A percentile compares a stretch with the other conserved stretches of the same genome.
Conservation (phyloP, 2,888 invertebrate species). For the Agrilus cyanescens region DNA sequence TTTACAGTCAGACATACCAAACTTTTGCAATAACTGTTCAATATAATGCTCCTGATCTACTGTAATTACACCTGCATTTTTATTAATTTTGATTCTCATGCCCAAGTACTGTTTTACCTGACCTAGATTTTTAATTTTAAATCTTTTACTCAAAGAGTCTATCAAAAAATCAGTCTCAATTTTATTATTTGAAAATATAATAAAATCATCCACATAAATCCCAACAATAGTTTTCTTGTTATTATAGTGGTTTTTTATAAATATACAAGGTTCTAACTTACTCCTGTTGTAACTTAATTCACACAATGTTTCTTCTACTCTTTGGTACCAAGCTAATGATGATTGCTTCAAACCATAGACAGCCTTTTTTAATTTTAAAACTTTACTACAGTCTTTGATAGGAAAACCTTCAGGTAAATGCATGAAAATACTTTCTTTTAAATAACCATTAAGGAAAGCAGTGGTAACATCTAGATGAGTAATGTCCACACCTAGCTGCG, state of each 20-base stretch:
- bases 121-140: constrained; percentile 19
- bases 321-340: constrained; percentile 6
- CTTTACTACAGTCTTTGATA: neutral
- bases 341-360: constrained; percentile 8
- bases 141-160: too few species aligned
- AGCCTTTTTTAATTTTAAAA: constrained; percentile 6
- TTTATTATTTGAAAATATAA: constrained; percentile 8
- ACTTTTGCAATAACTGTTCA: constrained; percentile 12
- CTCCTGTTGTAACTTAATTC: constrained; percentile 8
- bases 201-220: constrained; percentile 7
- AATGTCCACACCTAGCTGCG: too few species aligned
- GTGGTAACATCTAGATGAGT: too few species aligned
- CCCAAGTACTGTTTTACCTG: constrained; percentile 15
- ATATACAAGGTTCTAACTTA: constrained; percentile 7
- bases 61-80: constrained; percentile 9
- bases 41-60: constrained; percentile 16
- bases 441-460: too few species aligned
- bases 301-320: too few species aligned
- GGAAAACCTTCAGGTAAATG: constrained; percentile 8
- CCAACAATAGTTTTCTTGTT: constrained; percentile 1
- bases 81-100: constrained; percentile 12
- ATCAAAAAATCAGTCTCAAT: too few species aligned
- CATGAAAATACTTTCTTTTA: too few species aligned
- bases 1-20: constrained; percentile 15
- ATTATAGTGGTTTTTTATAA: constrained; percentile 2